phyloP scores from a whole-genome alignment of 53 echinoderm and acorn worm species.

The Arbacia lixula region DNA sequence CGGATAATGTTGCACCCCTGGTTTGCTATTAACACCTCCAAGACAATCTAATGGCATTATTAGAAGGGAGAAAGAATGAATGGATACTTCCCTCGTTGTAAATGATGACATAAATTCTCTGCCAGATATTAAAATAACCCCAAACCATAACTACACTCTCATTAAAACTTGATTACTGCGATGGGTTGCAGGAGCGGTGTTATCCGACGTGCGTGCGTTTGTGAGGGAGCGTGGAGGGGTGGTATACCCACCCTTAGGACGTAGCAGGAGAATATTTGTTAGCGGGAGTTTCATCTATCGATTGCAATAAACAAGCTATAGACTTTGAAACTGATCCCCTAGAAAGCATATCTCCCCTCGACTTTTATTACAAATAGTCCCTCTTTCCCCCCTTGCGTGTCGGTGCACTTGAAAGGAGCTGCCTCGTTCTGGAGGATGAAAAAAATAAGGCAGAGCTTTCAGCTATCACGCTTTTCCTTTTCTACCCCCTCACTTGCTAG shows the following conservation, averaged over 20 bases:
- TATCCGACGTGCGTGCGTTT: too few relatives aligned
- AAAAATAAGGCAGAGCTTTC: too few relatives aligned
- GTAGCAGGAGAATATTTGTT: too few relatives aligned
- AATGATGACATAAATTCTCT: slow-evolving; percentile 27
- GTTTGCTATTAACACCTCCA: too few relatives aligned
- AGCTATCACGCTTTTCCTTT: slow-evolving; percentile 1
- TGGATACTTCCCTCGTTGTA: too few relatives aligned
- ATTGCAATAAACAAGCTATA: slow-evolving; percentile 41
- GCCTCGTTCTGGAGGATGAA: too few relatives aligned
- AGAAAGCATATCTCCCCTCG: slow-evolving; percentile 38
- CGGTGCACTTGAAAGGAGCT: slow-evolving; percentile 51
- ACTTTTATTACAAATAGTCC: slow-evolving; percentile 30
- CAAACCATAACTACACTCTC: slow-evolving; percentile 50
- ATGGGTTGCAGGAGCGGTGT: too few relatives aligned
- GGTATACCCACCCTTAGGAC: too few relatives aligned
- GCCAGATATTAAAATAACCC: slow-evolving; percentile 3
- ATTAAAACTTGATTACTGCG: slow-evolving; percentile 42
- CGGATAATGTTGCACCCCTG: too few relatives aligned
- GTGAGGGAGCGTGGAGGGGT: too few relatives aligned
- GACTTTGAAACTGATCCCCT: slow-evolving; percentile 7
- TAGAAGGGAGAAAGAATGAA: too few relatives aligned
- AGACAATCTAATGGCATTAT: too few relatives aligned
- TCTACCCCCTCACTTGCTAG: neutral
- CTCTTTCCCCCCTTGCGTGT: neutral
- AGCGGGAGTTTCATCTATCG: slow-evolving; percentile 36